A percentile compares a stretch with the other conserved stretches of the same genome.
These are phyloP conservation scores for Noctua janthina DNA, from an alignment of 2,888 invertebrate genomes.

Conservation along the genomic window DNA sequence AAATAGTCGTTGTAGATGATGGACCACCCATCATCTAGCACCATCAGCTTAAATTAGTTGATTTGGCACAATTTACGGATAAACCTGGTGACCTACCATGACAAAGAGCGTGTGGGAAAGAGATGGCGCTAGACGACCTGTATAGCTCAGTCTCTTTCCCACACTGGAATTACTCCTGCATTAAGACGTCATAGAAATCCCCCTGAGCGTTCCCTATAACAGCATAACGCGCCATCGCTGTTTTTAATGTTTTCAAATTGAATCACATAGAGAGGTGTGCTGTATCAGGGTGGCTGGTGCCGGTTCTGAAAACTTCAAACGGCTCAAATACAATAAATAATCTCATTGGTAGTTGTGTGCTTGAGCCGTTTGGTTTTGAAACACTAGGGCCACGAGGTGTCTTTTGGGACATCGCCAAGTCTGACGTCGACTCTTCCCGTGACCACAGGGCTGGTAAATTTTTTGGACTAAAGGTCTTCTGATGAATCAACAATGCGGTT, in stretches of 20 bases:
- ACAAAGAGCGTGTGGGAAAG: too few species aligned
- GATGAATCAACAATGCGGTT: not conserved
- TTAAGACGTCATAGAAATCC: too few species aligned
- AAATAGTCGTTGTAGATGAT: not conserved
- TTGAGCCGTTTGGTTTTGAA: not conserved
- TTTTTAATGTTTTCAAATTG: not conserved
- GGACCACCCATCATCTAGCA: not conserved
- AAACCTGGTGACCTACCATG: not conserved
- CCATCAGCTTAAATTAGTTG: not conserved
- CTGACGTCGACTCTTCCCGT: not conserved
- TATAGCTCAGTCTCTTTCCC: too few species aligned
- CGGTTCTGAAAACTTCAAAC: not conserved
- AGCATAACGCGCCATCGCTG: not conserved
- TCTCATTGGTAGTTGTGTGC: not conserved
- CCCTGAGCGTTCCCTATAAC: not conserved
- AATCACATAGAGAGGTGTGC: not conserved
- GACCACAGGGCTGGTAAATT: not conserved
- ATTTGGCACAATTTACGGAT: not conserved
- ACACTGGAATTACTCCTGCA: too few species aligned
- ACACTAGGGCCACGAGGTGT: not conserved
- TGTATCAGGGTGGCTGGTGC: not conserved
- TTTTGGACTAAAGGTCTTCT: slow-evolving; percentile 39
- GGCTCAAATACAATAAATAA: not conserved
- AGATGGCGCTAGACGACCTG: too few species aligned
- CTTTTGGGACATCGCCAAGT: not conserved